Percentiles rank a stretch among this genome's conserved stretches.
phyloP scores from a whole-genome alignment of 2,888 invertebrate species.

The Agonopterix subpropinquella region DNA sequence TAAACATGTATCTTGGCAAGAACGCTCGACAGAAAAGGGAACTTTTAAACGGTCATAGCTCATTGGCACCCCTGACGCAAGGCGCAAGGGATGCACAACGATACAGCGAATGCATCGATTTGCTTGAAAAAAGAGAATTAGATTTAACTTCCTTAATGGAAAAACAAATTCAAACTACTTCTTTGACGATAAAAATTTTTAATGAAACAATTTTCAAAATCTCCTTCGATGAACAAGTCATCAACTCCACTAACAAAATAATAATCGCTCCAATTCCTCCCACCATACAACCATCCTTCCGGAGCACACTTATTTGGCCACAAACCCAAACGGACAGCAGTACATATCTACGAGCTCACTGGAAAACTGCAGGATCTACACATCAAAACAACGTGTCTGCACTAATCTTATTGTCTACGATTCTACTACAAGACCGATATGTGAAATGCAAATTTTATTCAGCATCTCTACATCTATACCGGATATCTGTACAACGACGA shows the following conservation, averaged over 20 bases:
- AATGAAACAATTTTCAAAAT: slow-evolving; percentile 22
- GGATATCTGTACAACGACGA: slow-evolving; percentile 12
- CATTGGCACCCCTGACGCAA: slow-evolving; percentile 26
- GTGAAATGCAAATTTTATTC: slow-evolving; percentile 13
- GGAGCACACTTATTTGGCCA: slow-evolving; percentile 16
- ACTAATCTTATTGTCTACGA: slow-evolving; percentile 16
- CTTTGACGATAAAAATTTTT: slow-evolving; percentile 19
- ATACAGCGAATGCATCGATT: slow-evolving; percentile 23
- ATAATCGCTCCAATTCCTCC: slow-evolving; percentile 18
- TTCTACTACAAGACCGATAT: slow-evolving; percentile 12
- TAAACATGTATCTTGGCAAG: slow-evolving; percentile 3
- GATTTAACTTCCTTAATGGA: slow-evolving; percentile 14
- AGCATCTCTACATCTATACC: slow-evolving; percentile 9
- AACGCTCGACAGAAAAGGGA: slow-evolving; percentile 19
- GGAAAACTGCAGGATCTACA: slow-evolving; percentile 14
- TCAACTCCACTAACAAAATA: slow-evolving; percentile 12
- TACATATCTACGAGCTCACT: slow-evolving; percentile 17
- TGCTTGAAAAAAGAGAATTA: slow-evolving; percentile 21
- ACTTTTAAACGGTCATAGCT: slow-evolving; percentile 23
- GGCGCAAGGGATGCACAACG: slow-evolving; percentile 21
- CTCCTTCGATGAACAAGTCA: slow-evolving; percentile 17
- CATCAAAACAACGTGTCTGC: slow-evolving; percentile 12
- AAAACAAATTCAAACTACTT: slow-evolving; percentile 22
- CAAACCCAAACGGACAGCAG: slow-evolving; percentile 15
- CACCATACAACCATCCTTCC: slow-evolving; percentile 15